Conservation (phyloP, 2,888 invertebrate species). For the Onthophagus sagittarius region DNA sequence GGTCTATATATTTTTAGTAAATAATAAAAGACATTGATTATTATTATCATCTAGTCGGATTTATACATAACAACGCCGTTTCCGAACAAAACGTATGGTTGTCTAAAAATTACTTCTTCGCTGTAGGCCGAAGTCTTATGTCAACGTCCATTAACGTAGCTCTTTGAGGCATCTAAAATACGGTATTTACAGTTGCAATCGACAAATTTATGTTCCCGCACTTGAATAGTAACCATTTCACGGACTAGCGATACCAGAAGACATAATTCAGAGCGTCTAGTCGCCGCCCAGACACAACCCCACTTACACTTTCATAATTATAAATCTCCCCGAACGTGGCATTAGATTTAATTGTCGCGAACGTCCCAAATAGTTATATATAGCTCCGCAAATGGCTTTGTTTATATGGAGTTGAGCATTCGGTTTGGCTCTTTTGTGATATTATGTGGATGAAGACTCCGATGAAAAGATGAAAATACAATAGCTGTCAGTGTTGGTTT, state of each 20-base stretch:
- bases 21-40: no score
- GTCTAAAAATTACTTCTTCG: neutral
- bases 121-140: neutral
- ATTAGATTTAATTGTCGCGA: slow-evolving; percentile 2
- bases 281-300: neutral
- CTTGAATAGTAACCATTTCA: slow-evolving; percentile 6
- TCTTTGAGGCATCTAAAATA: neutral
- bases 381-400: neutral
- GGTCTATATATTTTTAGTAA: no score
- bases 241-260: slow-evolving; percentile 1
- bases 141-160: neutral
- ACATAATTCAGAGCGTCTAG: neutral
- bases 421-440: no score
- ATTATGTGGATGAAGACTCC: neutral
- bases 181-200: neutral
- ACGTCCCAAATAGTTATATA: neutral
- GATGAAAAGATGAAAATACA: neutral
- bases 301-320: neutral
- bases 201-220: slow-evolving; percentile 5
- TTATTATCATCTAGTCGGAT: no score
- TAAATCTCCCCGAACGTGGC: slow-evolving; percentile 6
- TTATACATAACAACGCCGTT: neutral
- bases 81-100: neutral
- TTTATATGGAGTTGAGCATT: neutral
- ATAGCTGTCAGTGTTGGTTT: neutral